Evolutionary conservation across 2,888 invertebrate genomes (phyloP).

Genomic region (Callyntrura guangdongensis): DNA sequence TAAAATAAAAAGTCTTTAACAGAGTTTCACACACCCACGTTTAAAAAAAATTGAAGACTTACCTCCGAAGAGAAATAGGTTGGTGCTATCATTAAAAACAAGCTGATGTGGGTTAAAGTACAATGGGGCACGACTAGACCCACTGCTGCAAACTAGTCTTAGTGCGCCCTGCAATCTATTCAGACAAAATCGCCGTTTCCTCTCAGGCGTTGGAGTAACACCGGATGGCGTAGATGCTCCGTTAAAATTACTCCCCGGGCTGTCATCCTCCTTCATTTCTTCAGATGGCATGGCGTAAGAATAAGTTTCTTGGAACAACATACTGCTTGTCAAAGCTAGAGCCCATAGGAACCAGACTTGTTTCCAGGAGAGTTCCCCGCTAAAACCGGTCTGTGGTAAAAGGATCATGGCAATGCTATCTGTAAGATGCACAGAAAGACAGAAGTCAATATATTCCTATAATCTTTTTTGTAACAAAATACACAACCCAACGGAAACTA

Average conservation of each 20-base stretch:
- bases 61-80: not conserved
- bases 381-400: too few species aligned
- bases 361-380: too few species aligned
- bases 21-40: not conserved
- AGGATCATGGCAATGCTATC: too few species aligned
- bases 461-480: too few species aligned
- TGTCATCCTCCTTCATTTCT: not conserved
- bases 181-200: slow-evolving; percentile 57
- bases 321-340: not conserved
- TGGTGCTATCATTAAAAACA: not conserved
- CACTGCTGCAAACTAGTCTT: slow-evolving; percentile 43
- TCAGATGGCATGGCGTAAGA: not conserved
- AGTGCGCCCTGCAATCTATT: slow-evolving; percentile 55
- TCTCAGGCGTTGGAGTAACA: slow-evolving; percentile 24
- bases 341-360: not conserved
- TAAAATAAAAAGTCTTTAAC: too few species aligned
- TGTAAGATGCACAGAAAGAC: too few species aligned
- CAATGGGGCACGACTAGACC: not conserved
- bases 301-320: not conserved
- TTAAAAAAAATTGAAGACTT: not conserved
- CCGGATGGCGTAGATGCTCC: not conserved
- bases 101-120: slow-evolving; percentile 51
- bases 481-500: too few species aligned
- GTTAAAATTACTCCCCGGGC: not conserved
- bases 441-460: too few species aligned